phyloP scores from a whole-genome alignment of 2,797 vertebrate species.

The Epinephelus malabaricus region DNA sequence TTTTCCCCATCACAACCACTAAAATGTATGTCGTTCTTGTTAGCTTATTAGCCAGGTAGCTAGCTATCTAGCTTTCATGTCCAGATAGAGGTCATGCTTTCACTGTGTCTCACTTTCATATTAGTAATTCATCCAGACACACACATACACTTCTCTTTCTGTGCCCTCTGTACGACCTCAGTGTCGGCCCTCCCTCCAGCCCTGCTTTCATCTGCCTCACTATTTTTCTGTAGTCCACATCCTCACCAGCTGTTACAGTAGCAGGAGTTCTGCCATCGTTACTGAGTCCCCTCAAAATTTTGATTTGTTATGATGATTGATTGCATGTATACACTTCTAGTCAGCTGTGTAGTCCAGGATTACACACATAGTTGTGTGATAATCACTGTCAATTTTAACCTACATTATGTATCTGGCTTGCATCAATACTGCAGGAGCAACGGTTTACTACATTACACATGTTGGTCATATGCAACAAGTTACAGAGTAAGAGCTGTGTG shows the following conservation, averaged over 20 bases:
- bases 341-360: neutral
- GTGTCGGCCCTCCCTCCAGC: conserved; percentile 36
- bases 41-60: conserved; percentile 14
- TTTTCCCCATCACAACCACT: neutral
- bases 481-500: too few species aligned
- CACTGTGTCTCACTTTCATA: conserved; percentile 28
- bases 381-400: neutral
- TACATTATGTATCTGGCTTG: conserved; percentile 1
- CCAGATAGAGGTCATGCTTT: conserved; percentile 31
- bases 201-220: conserved; percentile 10
- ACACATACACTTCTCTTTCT: conserved; percentile 16
- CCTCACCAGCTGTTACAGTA: conserved; percentile 18
- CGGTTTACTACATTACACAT: neutral
- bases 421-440: neutral
- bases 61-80: conserved; percentile 1
- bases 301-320: conserved; percentile 3
- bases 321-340: neutral
- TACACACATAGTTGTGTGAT: neutral
- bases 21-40: neutral
- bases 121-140: conserved; percentile 52
- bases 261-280: conserved; percentile 16
- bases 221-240: conserved; percentile 16
- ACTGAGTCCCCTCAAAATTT: neutral
- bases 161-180: conserved; percentile 55
- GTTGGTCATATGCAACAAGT: neutral